These are phyloP conservation scores for Sturnira hondurensis DNA, from an alignment of 2,113 vertebrate genomes.

Conservation along the genomic window DNA sequence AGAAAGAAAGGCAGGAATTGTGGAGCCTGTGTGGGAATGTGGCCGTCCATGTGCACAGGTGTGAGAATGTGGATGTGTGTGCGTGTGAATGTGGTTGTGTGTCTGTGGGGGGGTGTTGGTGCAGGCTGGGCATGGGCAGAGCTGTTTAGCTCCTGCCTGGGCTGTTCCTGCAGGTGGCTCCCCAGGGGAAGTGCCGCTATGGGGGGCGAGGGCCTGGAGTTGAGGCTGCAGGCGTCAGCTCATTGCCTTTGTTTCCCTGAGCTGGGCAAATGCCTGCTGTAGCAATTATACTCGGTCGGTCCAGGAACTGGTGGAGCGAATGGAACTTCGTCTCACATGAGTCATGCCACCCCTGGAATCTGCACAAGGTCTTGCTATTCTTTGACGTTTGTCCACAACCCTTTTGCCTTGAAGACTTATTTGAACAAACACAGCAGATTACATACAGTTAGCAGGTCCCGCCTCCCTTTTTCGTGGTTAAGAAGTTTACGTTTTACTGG, in stretches of 20 bases:
- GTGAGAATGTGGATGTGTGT: not conserved
- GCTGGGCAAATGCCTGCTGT: not conserved
- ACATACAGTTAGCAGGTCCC: rapidly evolving
- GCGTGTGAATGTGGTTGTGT: not conserved
- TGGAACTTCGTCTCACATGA: rapidly evolving
- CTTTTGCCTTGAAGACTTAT: not conserved
- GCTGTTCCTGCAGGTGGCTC: not conserved
- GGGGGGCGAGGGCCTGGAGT: rapidly evolving
- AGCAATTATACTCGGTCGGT: not conserved
- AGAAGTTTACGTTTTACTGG: conserved; percentile 52
- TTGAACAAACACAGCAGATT: not conserved
- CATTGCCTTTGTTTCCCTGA: not conserved
- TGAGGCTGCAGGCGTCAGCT: rapidly evolving
- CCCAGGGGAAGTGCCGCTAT: not conserved
- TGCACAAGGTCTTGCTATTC: not conserved
- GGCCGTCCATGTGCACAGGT: not conserved
- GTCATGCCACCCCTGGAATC: not conserved
- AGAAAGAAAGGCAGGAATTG: not conserved
- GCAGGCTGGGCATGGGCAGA: not conserved
- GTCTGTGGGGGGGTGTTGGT: rapidly evolving
- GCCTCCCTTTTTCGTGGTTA: not conserved
- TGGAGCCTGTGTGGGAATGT: not conserved
- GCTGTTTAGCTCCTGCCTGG: not conserved
- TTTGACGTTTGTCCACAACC: not conserved
- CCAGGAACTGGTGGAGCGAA: not conserved